These are phyloP conservation scores for Acomys russatus DNA, from an alignment of 2,797 vertebrate genomes.

Conservation along the genomic window DNA sequence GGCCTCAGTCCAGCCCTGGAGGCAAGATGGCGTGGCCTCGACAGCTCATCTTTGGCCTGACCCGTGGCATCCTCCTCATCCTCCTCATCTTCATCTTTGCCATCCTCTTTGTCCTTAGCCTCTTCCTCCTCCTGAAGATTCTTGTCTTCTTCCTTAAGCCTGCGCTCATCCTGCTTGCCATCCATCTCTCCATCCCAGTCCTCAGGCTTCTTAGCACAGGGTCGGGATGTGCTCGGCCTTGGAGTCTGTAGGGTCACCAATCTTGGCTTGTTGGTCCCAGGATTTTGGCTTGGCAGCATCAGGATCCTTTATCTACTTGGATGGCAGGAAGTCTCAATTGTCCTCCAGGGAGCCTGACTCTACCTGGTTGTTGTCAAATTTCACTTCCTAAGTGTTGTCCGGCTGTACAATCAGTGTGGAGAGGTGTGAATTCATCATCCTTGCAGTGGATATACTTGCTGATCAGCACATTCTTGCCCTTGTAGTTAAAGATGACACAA, in stretches of 20 bases:
- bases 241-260: conserved; percentile 92
- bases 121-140: conserved; percentile 89
- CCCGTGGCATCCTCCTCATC: conserved; percentile 80
- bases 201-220: conserved; percentile 94
- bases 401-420: conserved; percentile 95
- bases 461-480: conserved; percentile 96
- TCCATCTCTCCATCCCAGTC: conserved; percentile 98
- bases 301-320: conserved; percentile 95
- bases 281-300: conserved; percentile 94
- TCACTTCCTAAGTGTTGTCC: conserved; percentile 96
- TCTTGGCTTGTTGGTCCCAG: conserved; percentile 94
- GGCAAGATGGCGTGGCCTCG: conserved; percentile 69
- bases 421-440: conserved; percentile 94
- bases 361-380: conserved; percentile 94
- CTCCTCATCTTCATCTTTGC: conserved; percentile 86
- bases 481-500: conserved; percentile 97
- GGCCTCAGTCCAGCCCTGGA: conserved; percentile 83
- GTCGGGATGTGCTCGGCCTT: conserved; percentile 95
- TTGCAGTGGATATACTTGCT: conserved; percentile 98
- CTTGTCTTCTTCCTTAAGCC: conserved; percentile 89
- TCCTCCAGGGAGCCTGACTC: conserved; percentile 94
- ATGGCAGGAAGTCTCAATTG: conserved; percentile 95
- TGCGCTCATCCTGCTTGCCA: conserved; percentile 90
- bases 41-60: conserved; percentile 88
- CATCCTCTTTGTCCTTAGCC: conserved; percentile 84